These are phyloP conservation scores for Calidris pugnax DNA, from an alignment of 2,113 vertebrate species.

Conservation along the genomic window DNA sequence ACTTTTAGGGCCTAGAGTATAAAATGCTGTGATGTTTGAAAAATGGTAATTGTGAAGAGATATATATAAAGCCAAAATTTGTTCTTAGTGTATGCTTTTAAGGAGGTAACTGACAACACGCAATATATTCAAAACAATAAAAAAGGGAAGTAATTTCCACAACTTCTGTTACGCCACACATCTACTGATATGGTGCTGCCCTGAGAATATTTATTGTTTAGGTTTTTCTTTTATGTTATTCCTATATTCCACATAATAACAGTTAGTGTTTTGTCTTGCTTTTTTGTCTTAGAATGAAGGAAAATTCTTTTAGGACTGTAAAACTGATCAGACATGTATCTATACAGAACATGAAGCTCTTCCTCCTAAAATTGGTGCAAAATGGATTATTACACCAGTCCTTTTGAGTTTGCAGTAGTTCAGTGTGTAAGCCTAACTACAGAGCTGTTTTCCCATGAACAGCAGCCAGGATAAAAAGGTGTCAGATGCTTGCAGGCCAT, in stretches of 20 bases:
- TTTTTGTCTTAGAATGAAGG: not conserved
- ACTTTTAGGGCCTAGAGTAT: not conserved
- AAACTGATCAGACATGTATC: not conserved
- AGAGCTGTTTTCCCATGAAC: rapidly evolving
- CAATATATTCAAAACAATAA: not conserved
- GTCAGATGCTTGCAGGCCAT: not conserved
- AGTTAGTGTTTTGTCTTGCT: not conserved
- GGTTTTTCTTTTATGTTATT: not conserved
- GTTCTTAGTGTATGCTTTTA: not conserved
- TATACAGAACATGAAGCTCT: not conserved
- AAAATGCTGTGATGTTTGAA: not conserved
- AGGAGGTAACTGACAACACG: not conserved
- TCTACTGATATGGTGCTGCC: not conserved
- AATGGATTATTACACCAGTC: not conserved
- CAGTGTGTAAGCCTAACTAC: not conserved
- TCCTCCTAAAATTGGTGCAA: not conserved
- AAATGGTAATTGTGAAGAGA: not conserved
- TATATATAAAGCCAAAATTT: not conserved
- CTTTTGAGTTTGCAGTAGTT: not conserved
- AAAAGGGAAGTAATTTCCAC: not conserved
- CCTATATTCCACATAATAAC: not conserved
- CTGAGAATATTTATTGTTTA: not conserved
- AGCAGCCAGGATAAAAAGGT: not conserved
- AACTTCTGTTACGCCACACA: not conserved
- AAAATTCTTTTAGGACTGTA: not conserved